Percentiles rank a stretch among this genome's conserved stretches.
Conservation (phyloP, 2,888 invertebrate genomes). For the Melipona bicolor region DNA sequence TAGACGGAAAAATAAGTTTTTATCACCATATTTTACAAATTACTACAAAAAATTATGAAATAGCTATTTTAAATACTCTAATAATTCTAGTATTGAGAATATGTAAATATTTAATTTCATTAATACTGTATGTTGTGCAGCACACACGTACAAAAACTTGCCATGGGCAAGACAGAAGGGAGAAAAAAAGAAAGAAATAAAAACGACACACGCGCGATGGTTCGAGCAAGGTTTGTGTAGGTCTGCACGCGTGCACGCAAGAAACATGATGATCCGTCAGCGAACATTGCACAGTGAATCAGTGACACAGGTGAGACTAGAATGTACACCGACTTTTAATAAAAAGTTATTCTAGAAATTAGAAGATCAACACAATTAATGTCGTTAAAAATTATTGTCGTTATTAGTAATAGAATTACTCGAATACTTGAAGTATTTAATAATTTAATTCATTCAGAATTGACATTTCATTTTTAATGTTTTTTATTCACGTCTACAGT, state of each 20-base stretch:
- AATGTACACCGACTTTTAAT: not conserved
- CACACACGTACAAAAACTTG: conserved; percentile 20
- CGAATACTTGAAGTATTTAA: not conserved
- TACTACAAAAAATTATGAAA: not conserved
- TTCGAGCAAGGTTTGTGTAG: conserved; percentile 1
- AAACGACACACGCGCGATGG: conserved; percentile 16
- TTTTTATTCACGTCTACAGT: too few relatives aligned
- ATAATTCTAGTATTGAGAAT: not conserved
- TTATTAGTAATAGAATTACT: not conserved
- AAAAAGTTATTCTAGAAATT: not conserved
- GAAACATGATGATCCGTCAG: conserved; percentile 28
- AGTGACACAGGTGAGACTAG: conserved; percentile 17
- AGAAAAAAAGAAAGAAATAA: not conserved
- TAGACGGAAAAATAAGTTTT: not conserved
- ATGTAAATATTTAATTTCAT: conserved; percentile 23
- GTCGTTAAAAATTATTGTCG: not conserved
- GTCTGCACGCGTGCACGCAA: conserved; percentile 26
- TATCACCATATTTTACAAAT: not conserved
- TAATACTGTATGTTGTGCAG: conserved; percentile 5
- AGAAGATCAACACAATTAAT: not conserved
- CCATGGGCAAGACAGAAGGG: conserved; percentile 3
- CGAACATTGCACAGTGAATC: conserved; percentile 17
- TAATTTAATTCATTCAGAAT: not conserved
- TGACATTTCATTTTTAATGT: not conserved
- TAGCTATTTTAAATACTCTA: not conserved